Percentiles rank a stretch among this genome's conserved stretches.
phyloP scores from a whole-genome alignment of 2,797 vertebrate genomes.

The Galaxias olidus region DNA sequence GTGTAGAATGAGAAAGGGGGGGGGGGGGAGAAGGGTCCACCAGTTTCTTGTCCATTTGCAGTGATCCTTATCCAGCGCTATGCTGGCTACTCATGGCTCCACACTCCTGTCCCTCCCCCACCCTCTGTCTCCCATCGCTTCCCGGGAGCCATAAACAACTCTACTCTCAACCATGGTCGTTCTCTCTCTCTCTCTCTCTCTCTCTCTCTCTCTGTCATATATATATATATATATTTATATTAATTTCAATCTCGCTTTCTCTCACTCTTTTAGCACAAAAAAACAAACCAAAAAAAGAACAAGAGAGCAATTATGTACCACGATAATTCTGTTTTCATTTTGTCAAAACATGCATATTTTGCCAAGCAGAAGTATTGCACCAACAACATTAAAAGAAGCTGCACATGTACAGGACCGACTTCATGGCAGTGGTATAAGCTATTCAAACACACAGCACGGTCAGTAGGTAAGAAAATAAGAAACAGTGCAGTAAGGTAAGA shows the following conservation, averaged over 20 bases:
- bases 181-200: constrained; percentile 1
- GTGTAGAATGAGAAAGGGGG: background rate
- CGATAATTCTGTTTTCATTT: constrained; percentile 67
- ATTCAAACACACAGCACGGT: constrained; percentile 62
- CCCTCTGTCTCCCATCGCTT: constrained; percentile 19
- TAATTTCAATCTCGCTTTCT: constrained; percentile 20
- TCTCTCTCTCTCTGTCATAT: constrained; percentile 18
- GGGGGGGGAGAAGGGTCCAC: constrained; percentile 44
- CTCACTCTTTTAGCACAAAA: constrained; percentile 43
- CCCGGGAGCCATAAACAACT: background rate
- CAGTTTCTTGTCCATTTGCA: constrained; percentile 51
- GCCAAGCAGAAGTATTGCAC: constrained; percentile 72
- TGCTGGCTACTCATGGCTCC: constrained; percentile 34
- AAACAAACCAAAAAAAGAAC: constrained; percentile 58
- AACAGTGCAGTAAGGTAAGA: constrained; percentile 70
- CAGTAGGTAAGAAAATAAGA: constrained; percentile 60
- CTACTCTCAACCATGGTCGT: background rate
- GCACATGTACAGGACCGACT: constrained; percentile 59
- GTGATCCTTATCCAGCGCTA: constrained; percentile 52
- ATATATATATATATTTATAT: no score
- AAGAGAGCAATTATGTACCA: constrained; percentile 63
- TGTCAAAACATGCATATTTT: constrained; percentile 73
- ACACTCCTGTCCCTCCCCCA: constrained; percentile 34
- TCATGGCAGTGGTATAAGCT: constrained; percentile 79
- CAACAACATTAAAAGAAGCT: constrained; percentile 55